These are phyloP conservation scores for Lemur catta DNA, from an alignment of 2,797 vertebrate species.

Conservation along the genomic window DNA sequence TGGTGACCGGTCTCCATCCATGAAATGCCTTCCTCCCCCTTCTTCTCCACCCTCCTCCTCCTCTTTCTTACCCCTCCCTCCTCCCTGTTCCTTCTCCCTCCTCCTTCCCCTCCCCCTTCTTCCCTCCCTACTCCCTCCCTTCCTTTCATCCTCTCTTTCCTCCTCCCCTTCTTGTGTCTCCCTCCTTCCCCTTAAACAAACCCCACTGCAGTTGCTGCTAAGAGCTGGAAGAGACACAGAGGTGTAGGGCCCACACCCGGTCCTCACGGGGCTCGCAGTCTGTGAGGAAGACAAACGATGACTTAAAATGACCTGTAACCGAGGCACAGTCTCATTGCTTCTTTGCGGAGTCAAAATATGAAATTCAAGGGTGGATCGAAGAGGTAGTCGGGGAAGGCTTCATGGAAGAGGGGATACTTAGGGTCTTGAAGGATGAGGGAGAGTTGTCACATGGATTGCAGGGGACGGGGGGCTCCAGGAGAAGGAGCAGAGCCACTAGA, in stretches of 20 bases:
- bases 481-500: neutral
- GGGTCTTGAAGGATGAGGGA: neutral
- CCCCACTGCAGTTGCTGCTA: neutral
- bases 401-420: neutral
- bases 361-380: neutral
- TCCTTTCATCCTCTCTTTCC: neutral
- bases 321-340: neutral
- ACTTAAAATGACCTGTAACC: neutral
- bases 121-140: no score
- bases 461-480: neutral
- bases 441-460: accelerated
- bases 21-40: neutral
- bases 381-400: neutral
- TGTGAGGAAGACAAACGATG: neutral
- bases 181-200: no score
- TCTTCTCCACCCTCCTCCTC: no score
- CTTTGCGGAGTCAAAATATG: neutral
- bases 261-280: neutral
- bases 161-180: neutral
- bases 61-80: neutral
- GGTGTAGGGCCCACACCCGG: neutral
- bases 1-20: neutral
- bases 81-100: no score
- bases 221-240: neutral
- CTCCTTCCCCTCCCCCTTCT: no score